A percentile compares a stretch with the other conserved stretches of the same genome.
Conservation (phyloP, 30 jellyfish, hydroid and myxozoan species). For the Aurelia sp. region DNA sequence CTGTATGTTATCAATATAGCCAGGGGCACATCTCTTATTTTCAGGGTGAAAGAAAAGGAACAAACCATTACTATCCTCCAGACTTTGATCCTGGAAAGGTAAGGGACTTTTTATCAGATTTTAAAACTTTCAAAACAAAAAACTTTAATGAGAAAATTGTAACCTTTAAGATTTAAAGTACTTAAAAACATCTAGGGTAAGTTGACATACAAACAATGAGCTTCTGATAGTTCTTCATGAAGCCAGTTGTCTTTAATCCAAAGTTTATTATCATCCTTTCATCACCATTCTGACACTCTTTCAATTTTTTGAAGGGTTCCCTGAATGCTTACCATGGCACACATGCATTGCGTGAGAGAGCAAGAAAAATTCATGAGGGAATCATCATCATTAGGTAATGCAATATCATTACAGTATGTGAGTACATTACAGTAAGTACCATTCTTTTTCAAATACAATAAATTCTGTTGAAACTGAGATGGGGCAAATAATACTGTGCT, state of each 20-base stretch:
- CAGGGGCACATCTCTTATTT: not conserved
- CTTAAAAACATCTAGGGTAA: too few relatives aligned
- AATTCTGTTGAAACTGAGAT: too few relatives aligned
- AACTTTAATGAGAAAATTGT: too few relatives aligned
- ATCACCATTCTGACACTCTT: too few relatives aligned
- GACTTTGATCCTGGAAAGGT: conserved; percentile 99
- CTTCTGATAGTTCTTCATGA: too few relatives aligned
- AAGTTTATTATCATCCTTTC: too few relatives aligned
- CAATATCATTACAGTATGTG: not conserved
- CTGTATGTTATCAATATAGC: not conserved
- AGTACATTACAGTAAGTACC: too few relatives aligned
- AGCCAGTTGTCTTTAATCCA: too few relatives aligned
- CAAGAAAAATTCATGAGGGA: conserved; percentile 96
- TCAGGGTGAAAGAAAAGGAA: conserved; percentile 99
- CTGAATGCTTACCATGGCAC: conserved; percentile 98
- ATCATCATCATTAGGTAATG: conserved; percentile 90
- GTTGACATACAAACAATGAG: too few relatives aligned
- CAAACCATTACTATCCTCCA: conserved; percentile 98
- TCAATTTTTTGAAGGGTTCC: conserved; percentile 72
- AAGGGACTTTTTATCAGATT: not conserved
- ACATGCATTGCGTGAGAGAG: conserved; percentile 98
- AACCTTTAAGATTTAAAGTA: too few relatives aligned
- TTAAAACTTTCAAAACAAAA: too few relatives aligned
- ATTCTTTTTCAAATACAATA: too few relatives aligned
- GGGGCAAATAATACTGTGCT: not conserved